Conservation (phyloP, 2,113 vertebrate genomes). For the Rhizomys pruinosus region DNA sequence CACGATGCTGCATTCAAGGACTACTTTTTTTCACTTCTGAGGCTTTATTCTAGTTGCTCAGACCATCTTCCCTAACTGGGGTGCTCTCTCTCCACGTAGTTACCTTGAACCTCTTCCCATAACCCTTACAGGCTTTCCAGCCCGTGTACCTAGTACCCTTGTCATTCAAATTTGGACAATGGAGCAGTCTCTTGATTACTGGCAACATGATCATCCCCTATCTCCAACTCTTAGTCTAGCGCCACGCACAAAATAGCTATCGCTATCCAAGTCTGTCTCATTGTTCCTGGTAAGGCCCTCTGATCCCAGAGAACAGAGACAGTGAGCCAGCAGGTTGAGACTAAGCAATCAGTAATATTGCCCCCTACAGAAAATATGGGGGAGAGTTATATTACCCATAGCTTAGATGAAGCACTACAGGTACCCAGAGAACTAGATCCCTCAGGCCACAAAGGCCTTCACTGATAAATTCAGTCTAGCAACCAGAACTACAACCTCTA, state of each 20-base stretch:
- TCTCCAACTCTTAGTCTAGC: not conserved
- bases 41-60: not conserved
- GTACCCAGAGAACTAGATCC: not conserved
- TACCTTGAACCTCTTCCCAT: not conserved
- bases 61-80: not conserved
- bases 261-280: not conserved
- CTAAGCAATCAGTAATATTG: too few species aligned
- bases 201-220: too few species aligned
- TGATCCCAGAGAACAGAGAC: not conserved
- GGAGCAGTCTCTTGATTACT: not conserved
- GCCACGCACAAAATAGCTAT: not conserved
- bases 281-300: not conserved
- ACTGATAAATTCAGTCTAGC: not conserved
- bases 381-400: not conserved
- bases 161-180: not conserved
- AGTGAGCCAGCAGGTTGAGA: not conserved
- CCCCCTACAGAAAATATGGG: too few species aligned
- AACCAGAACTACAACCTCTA: not conserved
- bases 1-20: too few species aligned
- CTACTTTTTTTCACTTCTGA: not conserved
- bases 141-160: not conserved
- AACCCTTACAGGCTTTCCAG: not conserved
- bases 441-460: not conserved
- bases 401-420: not conserved
- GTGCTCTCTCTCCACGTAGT: not conserved